Conservation (phyloP, 2,113 vertebrate genomes). For the Pelvicachromis taeniatus region DNA sequence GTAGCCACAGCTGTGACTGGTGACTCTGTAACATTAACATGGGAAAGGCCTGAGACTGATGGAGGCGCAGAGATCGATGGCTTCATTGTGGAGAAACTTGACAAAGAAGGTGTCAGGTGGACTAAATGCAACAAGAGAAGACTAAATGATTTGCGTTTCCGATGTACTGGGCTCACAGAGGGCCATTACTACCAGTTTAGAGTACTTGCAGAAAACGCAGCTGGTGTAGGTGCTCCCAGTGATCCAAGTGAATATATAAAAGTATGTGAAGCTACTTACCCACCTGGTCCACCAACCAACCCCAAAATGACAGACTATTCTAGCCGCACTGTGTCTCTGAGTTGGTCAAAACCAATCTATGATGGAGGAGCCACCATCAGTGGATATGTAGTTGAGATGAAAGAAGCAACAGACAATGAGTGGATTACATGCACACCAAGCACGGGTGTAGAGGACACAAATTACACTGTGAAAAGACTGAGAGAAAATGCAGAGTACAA, state of each 20-base stretch:
- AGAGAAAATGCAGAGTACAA: conserved; percentile 91
- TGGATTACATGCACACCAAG: conserved; percentile 87
- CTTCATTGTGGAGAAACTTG: conserved; percentile 92
- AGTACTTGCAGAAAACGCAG: conserved; percentile 94
- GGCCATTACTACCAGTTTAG: conserved; percentile 95
- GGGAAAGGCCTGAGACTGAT: conserved; percentile 87
- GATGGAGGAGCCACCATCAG: conserved; percentile 88
- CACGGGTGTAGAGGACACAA: conserved; percentile 81
- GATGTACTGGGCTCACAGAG: conserved; percentile 87
- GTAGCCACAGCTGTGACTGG: conserved; percentile 85
- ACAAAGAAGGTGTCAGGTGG: conserved; percentile 95
- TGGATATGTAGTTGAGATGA: conserved; percentile 88
- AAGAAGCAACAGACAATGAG: conserved; percentile 83
- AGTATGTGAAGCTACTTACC: conserved; percentile 89
- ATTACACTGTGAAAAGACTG: conserved; percentile 85
- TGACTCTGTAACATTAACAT: conserved; percentile 89
- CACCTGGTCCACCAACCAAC: conserved; percentile 91
- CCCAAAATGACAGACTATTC: conserved; percentile 91
- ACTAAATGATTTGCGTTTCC: conserved; percentile 85
- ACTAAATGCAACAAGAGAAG: conserved; percentile 96
- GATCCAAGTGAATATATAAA: conserved; percentile 89
- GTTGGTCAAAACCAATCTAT: conserved; percentile 94
- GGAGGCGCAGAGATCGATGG: conserved; percentile 95
- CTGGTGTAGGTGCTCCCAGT: conserved; percentile 86
- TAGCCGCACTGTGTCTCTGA: conserved; percentile 84